Conservation (phyloP, 2,888 invertebrate species). For the Scaptomyza tumidula region DNA sequence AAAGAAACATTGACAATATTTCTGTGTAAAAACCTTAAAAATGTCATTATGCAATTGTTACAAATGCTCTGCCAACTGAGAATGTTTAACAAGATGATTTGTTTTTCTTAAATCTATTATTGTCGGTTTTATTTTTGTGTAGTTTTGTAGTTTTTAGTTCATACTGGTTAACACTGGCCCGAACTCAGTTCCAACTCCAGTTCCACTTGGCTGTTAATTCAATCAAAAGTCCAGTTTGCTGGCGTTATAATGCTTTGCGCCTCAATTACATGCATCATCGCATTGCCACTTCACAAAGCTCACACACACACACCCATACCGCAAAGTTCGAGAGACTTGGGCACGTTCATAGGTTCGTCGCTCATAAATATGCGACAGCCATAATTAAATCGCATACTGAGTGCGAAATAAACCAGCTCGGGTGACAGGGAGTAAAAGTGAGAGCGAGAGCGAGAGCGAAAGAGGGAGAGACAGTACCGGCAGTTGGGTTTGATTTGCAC, state of each 20-base stretch:
- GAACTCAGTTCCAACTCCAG: slow-evolving; percentile 16
- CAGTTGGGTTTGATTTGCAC: slow-evolving; percentile 57
- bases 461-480: slow-evolving; percentile 22
- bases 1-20: slow-evolving; percentile 4
- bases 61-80: slow-evolving; percentile 32
- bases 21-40: slow-evolving; percentile 22
- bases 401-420: slow-evolving; percentile 6
- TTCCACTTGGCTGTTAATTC: slow-evolving; percentile 29
- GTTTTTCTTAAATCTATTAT: too few relatives aligned
- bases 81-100: neutral
- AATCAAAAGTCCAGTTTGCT: slow-evolving; percentile 38
- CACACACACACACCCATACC: slow-evolving; percentile 7
- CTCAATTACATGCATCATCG: slow-evolving; percentile 69
- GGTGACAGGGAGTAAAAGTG: neutral
- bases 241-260: slow-evolving; percentile 34
- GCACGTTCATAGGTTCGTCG: slow-evolving; percentile 44
- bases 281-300: slow-evolving; percentile 43
- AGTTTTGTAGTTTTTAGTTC: slow-evolving; percentile 27
- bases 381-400: slow-evolving; percentile 53
- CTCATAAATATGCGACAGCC: slow-evolving; percentile 62
- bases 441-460: neutral
- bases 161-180: slow-evolving; percentile 31
- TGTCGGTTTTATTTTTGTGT: neutral
- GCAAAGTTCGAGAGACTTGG: slow-evolving; percentile 21
- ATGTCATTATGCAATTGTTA: slow-evolving; percentile 28